phyloP scores from a whole-genome alignment of 2,113 vertebrate genomes.

The Cranoglanis bouderius region DNA sequence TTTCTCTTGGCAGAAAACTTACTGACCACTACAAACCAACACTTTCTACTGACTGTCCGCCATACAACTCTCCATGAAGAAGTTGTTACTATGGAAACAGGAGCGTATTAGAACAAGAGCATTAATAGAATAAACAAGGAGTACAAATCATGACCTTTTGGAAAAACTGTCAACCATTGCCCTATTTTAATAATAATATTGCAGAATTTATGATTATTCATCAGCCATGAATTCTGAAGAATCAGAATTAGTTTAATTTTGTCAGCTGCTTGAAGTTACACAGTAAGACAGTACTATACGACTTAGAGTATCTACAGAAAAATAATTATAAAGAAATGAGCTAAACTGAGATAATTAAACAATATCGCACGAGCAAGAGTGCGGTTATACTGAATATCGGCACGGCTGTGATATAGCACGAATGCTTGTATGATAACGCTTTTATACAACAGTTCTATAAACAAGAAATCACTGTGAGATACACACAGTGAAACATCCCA shows the following conservation, averaged over 20 bases:
- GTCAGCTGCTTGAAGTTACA: not conserved
- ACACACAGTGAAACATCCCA: not conserved
- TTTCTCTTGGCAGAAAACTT: not conserved
- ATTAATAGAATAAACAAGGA: not conserved
- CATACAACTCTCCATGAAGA: not conserved
- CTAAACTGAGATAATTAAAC: not conserved
- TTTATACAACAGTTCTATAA: not conserved
- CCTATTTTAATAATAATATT: not conserved
- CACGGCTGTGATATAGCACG: no score
- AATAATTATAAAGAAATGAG: not conserved
- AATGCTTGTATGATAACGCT: not conserved
- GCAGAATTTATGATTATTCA: not conserved
- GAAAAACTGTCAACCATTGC: not conserved
- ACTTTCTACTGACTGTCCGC: not conserved
- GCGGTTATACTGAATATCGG: no score
- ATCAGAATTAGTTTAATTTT: not conserved
- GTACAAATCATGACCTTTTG: not conserved
- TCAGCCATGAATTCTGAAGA: not conserved
- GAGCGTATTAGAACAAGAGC: not conserved
- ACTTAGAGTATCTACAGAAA: not conserved
- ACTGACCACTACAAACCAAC: not conserved
- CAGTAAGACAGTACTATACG: not conserved
- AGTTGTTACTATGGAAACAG: not conserved
- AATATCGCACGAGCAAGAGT: no score
- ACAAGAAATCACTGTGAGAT: not conserved